A percentile compares a stretch with the other conserved stretches of the same genome.
These are phyloP conservation scores for Orthosia gracilis DNA, from an alignment of 2,888 invertebrate species.

Conservation along the genomic window DNA sequence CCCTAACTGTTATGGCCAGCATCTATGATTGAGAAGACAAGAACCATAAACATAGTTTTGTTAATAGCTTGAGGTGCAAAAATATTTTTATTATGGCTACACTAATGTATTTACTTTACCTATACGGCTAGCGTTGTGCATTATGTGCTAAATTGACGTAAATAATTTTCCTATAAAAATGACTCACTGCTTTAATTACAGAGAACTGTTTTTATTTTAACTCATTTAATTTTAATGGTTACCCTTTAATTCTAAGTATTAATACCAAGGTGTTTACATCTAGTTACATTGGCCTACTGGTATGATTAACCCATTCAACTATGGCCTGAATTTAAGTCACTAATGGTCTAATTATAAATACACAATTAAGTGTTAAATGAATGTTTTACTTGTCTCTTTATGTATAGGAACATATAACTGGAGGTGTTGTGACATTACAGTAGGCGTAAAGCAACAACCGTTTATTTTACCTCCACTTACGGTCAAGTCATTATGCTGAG, in stretches of 20 bases:
- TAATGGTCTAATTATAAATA: conserved; percentile 56
- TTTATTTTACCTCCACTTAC: conserved; percentile 24
- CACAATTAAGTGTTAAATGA: conserved; percentile 31
- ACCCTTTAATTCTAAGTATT: conserved; percentile 56
- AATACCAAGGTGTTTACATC: conserved; percentile 43
- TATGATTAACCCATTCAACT: conserved; percentile 55
- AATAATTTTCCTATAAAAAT: conserved; percentile 63
- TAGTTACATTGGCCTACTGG: conserved; percentile 51
- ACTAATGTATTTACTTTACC: conserved; percentile 42
- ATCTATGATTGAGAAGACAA: conserved; percentile 33
- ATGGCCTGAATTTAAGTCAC: conserved; percentile 45
- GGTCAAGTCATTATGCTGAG: conserved; percentile 5
- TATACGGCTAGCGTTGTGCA: conserved; percentile 46
- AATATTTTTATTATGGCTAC: conserved; percentile 51
- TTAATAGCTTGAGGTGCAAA: conserved; percentile 45
- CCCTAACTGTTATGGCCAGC: conserved; percentile 19
- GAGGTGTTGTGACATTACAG: background rate
- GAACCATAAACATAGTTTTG: conserved; percentile 37
- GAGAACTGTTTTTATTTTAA: conserved; percentile 57
- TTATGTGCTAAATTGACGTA: conserved; percentile 44
- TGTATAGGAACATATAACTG: conserved; percentile 2
- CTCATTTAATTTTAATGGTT: conserved; percentile 51
- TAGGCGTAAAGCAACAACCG: background rate
- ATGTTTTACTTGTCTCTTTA: conserved; percentile 26
- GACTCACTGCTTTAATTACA: conserved; percentile 64